Evolutionary conservation across 2,113 vertebrate species (phyloP).

Genomic region (Thermophis baileyi): DNA sequence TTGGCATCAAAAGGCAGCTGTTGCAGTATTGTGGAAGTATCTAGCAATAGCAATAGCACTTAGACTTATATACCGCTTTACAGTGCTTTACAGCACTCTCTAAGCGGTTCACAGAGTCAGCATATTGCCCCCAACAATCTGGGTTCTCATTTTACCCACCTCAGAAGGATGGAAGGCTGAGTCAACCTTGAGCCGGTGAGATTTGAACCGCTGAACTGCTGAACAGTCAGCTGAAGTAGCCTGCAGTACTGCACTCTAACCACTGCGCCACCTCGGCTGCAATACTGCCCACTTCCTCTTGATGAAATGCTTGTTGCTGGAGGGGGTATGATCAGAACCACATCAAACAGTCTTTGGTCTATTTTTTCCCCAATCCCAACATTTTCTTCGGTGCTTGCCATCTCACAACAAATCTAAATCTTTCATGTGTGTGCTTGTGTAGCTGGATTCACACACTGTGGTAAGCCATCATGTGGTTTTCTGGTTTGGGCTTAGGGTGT

Average conservation of each 20-base stretch:
- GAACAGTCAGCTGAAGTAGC: too few species aligned
- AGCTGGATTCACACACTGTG: neutral
- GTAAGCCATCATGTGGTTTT: neutral
- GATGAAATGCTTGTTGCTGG: neutral
- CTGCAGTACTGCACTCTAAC: too few species aligned
- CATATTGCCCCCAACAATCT: too few species aligned
- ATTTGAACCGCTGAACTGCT: too few species aligned
- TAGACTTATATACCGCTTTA: too few species aligned
- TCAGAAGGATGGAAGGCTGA: too few species aligned
- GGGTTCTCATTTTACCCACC: too few species aligned
- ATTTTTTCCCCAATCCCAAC: neutral
- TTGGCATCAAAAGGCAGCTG: neutral
- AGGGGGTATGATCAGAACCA: neutral
- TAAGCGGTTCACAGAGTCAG: too few species aligned
- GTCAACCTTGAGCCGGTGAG: too few species aligned
- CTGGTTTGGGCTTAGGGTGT: neutral
- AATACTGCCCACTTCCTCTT: neutral
- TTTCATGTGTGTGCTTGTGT: neutral
- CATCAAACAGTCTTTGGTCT: neutral
- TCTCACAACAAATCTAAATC: neutral
- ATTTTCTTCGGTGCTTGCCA: neutral
- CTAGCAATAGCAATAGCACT: too few species aligned
- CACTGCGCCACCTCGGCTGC: too few species aligned
- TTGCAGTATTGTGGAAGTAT: neutral
- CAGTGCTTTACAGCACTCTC: too few species aligned